Evolutionary conservation across 2,888 invertebrate genomes (phyloP).

Genomic region (Thysanoteuthis rhombus): DNA sequence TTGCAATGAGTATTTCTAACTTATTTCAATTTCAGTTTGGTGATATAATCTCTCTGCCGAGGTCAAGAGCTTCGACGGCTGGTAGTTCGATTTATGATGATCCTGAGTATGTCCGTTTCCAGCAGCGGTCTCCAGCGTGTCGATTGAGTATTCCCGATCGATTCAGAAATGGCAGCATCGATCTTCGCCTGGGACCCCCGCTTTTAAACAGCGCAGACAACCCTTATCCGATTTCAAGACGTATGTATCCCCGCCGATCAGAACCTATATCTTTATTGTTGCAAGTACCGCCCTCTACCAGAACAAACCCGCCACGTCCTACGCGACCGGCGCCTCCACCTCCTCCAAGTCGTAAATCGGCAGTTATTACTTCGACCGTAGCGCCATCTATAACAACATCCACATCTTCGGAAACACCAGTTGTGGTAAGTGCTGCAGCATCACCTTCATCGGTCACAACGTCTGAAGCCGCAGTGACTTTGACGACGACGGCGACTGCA

Average conservation of each 20-base stretch:
- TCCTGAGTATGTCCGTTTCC: not conserved
- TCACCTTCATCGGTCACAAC: not conserved
- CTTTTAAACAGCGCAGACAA: not conserved
- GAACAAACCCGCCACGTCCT: slow-evolving; percentile 16
- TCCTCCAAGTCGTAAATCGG: slow-evolving; percentile 18
- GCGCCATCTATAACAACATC: not conserved
- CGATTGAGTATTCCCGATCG: not conserved
- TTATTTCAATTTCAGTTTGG: slow-evolving; percentile 14
- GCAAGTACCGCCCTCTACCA: not conserved
- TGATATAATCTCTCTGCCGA: not conserved
- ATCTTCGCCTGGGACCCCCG: not conserved
- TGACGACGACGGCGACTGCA: not conserved
- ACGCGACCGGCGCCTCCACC: slow-evolving; percentile 22
- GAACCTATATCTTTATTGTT: slow-evolving; percentile 13
- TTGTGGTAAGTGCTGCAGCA: not conserved
- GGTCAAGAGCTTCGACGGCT: slow-evolving; percentile 1
- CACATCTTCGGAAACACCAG: not conserved
- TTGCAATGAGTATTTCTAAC: not conserved
- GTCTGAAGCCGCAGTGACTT: not conserved
- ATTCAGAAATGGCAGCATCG: not conserved
- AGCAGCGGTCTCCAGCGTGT: slow-evolving; percentile 17
- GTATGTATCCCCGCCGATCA: not conserved
- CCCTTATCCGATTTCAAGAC: not conserved
- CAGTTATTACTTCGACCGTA: not conserved
- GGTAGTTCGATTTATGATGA: slow-evolving; percentile 13